phyloP scores from a whole-genome alignment of 2,888 invertebrate species.

The Venusia cambrica region DNA sequence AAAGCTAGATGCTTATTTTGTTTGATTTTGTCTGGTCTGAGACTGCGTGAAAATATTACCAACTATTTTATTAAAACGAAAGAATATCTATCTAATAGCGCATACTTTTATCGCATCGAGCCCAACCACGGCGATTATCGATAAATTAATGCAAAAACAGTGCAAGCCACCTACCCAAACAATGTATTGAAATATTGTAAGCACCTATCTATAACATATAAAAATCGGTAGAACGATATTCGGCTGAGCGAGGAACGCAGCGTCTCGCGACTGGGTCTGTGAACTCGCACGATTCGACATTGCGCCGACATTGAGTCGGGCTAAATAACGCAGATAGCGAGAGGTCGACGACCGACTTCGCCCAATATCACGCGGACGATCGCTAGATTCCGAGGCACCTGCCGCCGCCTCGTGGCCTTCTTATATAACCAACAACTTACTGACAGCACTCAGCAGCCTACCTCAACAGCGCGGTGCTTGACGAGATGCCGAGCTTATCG shows the following conservation, averaged over 20 bases:
- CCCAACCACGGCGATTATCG: conserved; percentile 1
- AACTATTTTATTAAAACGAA: too few relatives aligned
- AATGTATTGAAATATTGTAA: conserved; percentile 8
- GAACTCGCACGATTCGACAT: conserved; percentile 75
- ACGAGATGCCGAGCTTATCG: too few relatives aligned
- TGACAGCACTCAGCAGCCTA: conserved; percentile 47
- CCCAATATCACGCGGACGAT: conserved; percentile 75
- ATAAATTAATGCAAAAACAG: neutral
- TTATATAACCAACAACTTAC: conserved; percentile 47
- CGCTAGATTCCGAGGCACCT: conserved; percentile 58
- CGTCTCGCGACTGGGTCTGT: conserved; percentile 63
- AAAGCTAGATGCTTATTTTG: too few relatives aligned
- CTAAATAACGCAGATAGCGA: conserved; percentile 77
- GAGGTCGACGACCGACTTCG: conserved; percentile 74
- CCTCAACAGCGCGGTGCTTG: conserved; percentile 38
- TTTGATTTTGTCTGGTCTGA: too few relatives aligned
- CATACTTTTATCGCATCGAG: too few relatives aligned
- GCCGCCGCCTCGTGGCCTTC: conserved; percentile 50
- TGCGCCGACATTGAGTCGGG: conserved; percentile 75
- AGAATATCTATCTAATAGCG: too few relatives aligned
- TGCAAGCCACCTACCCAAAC: conserved; percentile 3
- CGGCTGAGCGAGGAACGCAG: conserved; percentile 57
- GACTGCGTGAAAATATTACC: too few relatives aligned
- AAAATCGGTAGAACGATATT: conserved; percentile 59
- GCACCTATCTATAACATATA: conserved; percentile 40